phyloP scores from a whole-genome alignment of 1,140 invertebrate species.

The Diprion similis region DNA sequence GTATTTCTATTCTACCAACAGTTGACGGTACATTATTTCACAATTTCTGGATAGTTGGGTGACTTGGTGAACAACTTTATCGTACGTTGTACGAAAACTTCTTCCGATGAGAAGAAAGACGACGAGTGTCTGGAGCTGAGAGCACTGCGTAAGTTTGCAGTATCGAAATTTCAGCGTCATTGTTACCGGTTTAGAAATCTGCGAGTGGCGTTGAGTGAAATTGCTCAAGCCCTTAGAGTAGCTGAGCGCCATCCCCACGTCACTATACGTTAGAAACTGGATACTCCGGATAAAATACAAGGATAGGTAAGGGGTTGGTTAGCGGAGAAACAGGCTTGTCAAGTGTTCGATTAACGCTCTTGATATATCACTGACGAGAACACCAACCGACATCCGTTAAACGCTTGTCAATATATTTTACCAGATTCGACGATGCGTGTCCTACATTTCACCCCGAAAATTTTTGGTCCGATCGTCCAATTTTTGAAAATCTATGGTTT shows the following conservation, averaged over 20 bases:
- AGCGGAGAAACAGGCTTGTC: background rate
- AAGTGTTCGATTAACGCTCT: conserved; percentile 7
- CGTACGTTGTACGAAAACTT: no score
- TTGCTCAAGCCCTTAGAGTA: background rate
- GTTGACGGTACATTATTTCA: no score
- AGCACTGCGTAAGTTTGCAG: background rate
- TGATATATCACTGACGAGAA: background rate
- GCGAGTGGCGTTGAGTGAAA: background rate
- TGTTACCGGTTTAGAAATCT: background rate
- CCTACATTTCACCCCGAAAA: background rate
- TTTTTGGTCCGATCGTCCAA: background rate
- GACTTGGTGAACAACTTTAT: no score
- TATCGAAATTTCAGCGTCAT: background rate
- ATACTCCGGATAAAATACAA: background rate
- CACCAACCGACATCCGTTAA: background rate
- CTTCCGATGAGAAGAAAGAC: background rate
- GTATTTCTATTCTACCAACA: no score
- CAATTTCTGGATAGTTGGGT: no score
- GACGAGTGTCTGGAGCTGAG: background rate
- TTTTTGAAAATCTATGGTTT: no score
- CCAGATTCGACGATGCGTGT: background rate
- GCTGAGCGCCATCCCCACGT: background rate
- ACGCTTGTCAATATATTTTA: conserved; percentile 1
- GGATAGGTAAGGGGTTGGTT: conserved; percentile 1
- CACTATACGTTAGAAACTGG: background rate